Percentiles rank a stretch among this genome's conserved stretches.
These are phyloP conservation scores for Chrysemys picta DNA, from an alignment of 2,113 vertebrate genomes.

Conservation along the genomic window DNA sequence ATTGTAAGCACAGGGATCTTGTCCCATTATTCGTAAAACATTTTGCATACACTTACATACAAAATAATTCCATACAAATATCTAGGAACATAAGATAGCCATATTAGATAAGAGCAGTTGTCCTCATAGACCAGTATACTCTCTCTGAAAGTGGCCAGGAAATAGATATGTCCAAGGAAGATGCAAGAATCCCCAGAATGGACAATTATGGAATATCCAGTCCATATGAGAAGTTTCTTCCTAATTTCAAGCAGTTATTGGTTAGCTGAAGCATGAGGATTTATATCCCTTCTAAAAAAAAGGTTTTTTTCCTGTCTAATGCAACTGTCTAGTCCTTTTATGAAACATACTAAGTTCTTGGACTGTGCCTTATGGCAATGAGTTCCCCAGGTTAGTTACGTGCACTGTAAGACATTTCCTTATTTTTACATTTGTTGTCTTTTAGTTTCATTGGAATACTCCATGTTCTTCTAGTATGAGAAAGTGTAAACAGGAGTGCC, in stretches of 20 bases:
- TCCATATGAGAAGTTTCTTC: not conserved
- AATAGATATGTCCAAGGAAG: not conserved
- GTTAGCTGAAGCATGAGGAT: not conserved
- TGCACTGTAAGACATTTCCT: fast-evolving
- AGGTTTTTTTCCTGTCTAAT: not conserved
- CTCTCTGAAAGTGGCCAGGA: not conserved
- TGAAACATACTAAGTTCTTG: not conserved
- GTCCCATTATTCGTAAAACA: not conserved
- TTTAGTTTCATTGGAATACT: not conserved
- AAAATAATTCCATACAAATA: constrained; percentile 19
- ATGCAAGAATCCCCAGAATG: not conserved
- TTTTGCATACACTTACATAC: not conserved
- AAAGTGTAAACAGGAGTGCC: constrained; percentile 28
- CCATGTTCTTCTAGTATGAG: not conserved
- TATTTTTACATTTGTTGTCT: not conserved
- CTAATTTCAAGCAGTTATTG: not conserved
- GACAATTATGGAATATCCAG: not conserved
- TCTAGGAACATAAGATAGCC: constrained; percentile 1
- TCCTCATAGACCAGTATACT: not conserved
- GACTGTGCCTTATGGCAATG: not conserved
- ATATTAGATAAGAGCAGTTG: not conserved
- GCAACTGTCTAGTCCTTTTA: not conserved
- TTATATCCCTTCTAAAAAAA: not conserved
- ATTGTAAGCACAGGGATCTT: not conserved
- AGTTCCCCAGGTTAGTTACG: not conserved